Evolutionary conservation across 2,797 vertebrate genomes (phyloP).

Genomic region (Coregonus suidteri): DNA sequence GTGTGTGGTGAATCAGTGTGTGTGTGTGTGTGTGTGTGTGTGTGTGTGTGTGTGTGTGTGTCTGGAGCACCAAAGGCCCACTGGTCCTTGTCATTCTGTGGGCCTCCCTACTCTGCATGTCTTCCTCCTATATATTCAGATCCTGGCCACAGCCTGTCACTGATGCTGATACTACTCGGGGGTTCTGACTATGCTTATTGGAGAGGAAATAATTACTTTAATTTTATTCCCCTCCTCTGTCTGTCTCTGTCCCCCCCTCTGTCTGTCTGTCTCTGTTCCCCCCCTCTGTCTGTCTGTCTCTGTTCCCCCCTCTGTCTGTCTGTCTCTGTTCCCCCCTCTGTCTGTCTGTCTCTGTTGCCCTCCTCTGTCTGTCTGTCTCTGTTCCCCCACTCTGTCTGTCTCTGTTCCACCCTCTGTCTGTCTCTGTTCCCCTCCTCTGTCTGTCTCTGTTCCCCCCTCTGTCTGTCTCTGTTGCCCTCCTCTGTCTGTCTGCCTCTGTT

Average conservation of each 20-base stretch:
- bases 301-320: too few relatives aligned
- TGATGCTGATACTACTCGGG: constrained; percentile 29
- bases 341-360: too few relatives aligned
- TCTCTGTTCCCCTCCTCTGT: too few relatives aligned
- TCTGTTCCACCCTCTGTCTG: too few relatives aligned
- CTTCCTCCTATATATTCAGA: constrained; percentile 17
- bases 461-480: too few relatives aligned
- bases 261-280: background rate
- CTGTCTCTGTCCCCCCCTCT: background rate
- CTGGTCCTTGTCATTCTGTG: constrained; percentile 9
- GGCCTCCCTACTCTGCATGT: background rate
- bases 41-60: constrained; percentile 5
- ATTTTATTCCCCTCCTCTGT: constrained; percentile 18
- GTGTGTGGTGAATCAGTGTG: constrained; percentile 9
- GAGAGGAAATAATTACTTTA: constrained; percentile 36
- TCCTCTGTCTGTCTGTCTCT: too few relatives aligned
- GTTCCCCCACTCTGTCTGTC: background rate
- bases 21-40: constrained; percentile 7
- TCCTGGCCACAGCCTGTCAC: constrained; percentile 40
- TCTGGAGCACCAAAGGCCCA: background rate
- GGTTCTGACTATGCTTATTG: constrained; percentile 57
- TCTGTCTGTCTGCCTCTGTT: too few relatives aligned
- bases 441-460: too few relatives aligned
- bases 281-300: too few relatives aligned
- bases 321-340: too few relatives aligned